phyloP scores from a whole-genome alignment of 2,113 vertebrate species.

The Rhynchopsitta pachyrhyncha region DNA sequence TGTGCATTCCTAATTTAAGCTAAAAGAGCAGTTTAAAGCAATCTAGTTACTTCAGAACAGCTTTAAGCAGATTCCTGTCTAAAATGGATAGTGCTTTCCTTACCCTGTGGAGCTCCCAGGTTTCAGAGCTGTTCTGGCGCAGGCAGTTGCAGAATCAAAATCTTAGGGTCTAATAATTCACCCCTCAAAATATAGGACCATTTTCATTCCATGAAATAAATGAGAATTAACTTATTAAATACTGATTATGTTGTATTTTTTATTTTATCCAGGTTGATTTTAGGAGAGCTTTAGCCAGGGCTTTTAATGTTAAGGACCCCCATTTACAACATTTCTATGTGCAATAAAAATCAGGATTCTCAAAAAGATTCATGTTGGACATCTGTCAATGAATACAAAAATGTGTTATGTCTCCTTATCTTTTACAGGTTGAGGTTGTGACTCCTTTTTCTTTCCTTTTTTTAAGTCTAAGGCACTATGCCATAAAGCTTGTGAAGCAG shows the following conservation, averaged over 20 bases:
- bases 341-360: background rate
- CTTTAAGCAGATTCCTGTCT: background rate
- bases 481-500: constrained; percentile 27
- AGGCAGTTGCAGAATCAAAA: background rate
- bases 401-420: background rate
- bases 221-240: background rate
- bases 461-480: background rate
- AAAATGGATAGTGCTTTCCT: background rate
- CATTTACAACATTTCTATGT: background rate
- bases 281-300: background rate
- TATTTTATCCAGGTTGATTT: background rate
- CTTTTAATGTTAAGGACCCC: background rate
- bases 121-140: background rate
- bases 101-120: background rate
- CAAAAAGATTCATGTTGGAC: background rate
- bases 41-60: background rate
- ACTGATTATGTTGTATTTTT: background rate
- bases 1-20: background rate
- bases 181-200: background rate
- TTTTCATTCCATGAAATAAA: background rate
- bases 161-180: background rate
- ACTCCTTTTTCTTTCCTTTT: background rate
- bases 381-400: constrained; percentile 9
- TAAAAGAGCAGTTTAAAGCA: background rate
- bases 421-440: background rate